These are phyloP conservation scores for Drosophila meridiana DNA, from an alignment of 2,888 invertebrate genomes.

Conservation along the genomic window DNA sequence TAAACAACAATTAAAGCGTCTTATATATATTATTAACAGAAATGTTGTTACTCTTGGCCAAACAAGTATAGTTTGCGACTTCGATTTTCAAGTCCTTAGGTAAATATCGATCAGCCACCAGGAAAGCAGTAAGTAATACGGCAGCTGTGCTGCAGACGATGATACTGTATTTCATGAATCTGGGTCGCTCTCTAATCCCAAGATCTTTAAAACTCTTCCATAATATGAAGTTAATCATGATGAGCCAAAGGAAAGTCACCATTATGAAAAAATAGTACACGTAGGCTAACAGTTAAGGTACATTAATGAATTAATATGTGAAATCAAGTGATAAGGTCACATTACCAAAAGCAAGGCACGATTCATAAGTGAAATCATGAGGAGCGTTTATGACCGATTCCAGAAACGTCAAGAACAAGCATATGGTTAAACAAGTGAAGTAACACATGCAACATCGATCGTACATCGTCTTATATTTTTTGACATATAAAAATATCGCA, in stretches of 20 bases:
- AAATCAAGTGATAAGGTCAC: not conserved
- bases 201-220: constrained; percentile 86
- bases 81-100: constrained; percentile 83
- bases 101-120: not conserved
- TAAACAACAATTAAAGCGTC: not conserved
- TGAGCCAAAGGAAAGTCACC: constrained; percentile 93
- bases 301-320: not conserved
- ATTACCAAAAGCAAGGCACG: not conserved
- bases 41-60: constrained; percentile 85
- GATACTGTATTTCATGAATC: constrained; percentile 62
- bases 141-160: constrained; percentile 74
- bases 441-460: constrained; percentile 6
- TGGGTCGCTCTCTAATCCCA: rapidly evolving
- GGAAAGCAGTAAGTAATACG: constrained; percentile 36
- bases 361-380: not conserved
- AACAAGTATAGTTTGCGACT: constrained; percentile 86
- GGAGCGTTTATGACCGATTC: not conserved
- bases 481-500: constrained; percentile 28
- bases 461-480: not conserved
- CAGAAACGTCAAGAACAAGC: not conserved
- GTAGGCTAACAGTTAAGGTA: constrained; percentile 44
- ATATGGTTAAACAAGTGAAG: constrained; percentile 7
- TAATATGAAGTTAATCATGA: constrained; percentile 93
- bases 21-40: not conserved
- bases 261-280: constrained; percentile 89